Evolutionary conservation across 2,113 vertebrate genomes (phyloP).

Genomic region (Trinectes maculatus): DNA sequence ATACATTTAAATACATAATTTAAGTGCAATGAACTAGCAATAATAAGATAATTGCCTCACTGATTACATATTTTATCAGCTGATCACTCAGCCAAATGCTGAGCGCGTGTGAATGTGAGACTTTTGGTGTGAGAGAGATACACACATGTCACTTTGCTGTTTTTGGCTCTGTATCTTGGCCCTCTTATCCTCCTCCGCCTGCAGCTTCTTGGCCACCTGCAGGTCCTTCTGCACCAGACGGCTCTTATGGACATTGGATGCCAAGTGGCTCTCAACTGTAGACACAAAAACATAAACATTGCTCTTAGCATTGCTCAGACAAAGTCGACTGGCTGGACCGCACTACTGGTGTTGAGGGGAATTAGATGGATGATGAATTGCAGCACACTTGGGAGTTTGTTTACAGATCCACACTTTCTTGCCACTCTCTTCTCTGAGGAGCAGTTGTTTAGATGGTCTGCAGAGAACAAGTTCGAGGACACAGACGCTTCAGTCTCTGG

Average conservation of each 20-base stretch:
- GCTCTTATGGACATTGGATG: slow-evolving; percentile 93
- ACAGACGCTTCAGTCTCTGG: slow-evolving; percentile 14
- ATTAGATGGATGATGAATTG: background rate
- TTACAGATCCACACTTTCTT: slow-evolving; percentile 28
- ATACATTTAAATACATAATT: too few species aligned
- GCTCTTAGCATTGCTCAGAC: slow-evolving; percentile 19
- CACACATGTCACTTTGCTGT: slow-evolving; percentile 87
- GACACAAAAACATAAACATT: slow-evolving; percentile 46
- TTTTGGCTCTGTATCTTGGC: slow-evolving; percentile 87
- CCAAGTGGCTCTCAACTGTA: slow-evolving; percentile 96
- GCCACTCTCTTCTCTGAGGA: slow-evolving; percentile 3
- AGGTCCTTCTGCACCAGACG: slow-evolving; percentile 94
- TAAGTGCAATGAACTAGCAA: too few species aligned
- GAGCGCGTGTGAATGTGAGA: too few species aligned
- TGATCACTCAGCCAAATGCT: too few species aligned
- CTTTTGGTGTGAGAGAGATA: slow-evolving; percentile 16
- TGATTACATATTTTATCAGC: too few species aligned
- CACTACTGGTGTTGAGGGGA: background rate
- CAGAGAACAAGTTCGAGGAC: slow-evolving; percentile 37
- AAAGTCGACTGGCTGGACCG: background rate
- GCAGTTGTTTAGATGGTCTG: slow-evolving; percentile 24
- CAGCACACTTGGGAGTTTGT: background rate
- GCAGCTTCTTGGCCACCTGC: slow-evolving; percentile 92
- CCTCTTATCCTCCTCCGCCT: slow-evolving; percentile 91
- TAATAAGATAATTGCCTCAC: too few species aligned